Evolutionary conservation across 2,888 invertebrate species (phyloP).

Genomic region (Aphodius sticticus): DNA sequence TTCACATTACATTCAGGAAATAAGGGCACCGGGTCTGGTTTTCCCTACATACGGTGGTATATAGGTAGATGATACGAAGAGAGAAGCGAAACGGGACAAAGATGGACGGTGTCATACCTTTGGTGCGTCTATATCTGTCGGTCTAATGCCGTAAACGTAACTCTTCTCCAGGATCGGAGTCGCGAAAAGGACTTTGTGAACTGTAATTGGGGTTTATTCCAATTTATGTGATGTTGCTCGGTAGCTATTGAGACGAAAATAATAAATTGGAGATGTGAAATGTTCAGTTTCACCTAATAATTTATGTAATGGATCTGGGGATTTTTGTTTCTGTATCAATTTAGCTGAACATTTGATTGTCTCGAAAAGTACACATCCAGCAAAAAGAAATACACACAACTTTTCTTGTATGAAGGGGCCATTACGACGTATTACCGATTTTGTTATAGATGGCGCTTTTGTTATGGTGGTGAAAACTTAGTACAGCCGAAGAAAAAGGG

Average conservation of each 20-base stretch:
- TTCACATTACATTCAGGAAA: slow-evolving; percentile 15
- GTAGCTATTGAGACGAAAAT: neutral
- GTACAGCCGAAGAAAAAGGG: too few species aligned
- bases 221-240: neutral
- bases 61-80: neutral
- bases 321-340: too few species aligned
- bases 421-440: too few species aligned
- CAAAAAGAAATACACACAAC: too few species aligned
- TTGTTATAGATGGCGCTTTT: too few species aligned
- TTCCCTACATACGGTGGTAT: too few species aligned
- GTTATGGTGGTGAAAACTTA: too few species aligned
- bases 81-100: neutral
- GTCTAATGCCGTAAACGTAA: neutral
- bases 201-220: neutral
- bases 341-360: too few species aligned
- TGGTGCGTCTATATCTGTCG: neutral
- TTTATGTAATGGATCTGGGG: too few species aligned
- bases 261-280: neutral
- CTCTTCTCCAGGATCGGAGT: neutral
- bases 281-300: too few species aligned
- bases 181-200: neutral
- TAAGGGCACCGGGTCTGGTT: neutral
- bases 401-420: too few species aligned
- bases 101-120: neutral
- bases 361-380: too few species aligned